Evolutionary conservation across 2,113 vertebrate species (phyloP), one percentile per base, ranked within the genome.

Genomic region (Neomonachus schauinslandi): DNA sequence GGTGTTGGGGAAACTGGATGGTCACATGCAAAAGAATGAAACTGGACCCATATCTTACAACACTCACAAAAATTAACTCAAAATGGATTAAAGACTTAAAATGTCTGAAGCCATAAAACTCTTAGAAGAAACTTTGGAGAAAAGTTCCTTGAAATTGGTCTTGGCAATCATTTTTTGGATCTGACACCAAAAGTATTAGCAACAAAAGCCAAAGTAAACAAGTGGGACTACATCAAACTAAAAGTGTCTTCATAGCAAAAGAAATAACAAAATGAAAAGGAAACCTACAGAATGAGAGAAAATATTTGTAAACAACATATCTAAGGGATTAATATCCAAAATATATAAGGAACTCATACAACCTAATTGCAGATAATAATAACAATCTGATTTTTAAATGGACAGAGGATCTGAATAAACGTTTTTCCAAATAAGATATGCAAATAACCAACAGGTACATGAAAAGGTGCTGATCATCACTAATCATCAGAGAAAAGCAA

Each of bases 241-340:
- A 89, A 89, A 39, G 5, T 42, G 36, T 94, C 31, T 49, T 82
- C 76, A 94, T 19, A 72, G 42, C 18, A 61, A 82, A 94, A 94
- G 42, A 94, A 89, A 71, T n/a, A 86, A 93, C 14, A 89, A 61
- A 87, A 79, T 51, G 33, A 81, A 76, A 86, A 82, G 33, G 42
- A 55, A 71, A 24, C 6, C 15, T 89, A 26, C 11, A 5, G n/a
- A 65, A 82, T 89, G 42, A 42, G n/a, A 81, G 55, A 74, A 51
- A 72, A 42, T 51, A 53, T 81, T 74, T 82, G 33, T 18, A 51
- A 71, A 51, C 51, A 5, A 59, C 5, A 7, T 71, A 49, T 22
- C 69, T 86, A 65, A 65, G 26, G 26, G 19, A 15, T 33, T 74
- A 72, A 53, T 89, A 82, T 72, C 33, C 33, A 82, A 82, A 74